Evolutionary conservation across 2,797 vertebrate species (phyloP).

Genomic region (Melanotaenia pygmaea): DNA sequence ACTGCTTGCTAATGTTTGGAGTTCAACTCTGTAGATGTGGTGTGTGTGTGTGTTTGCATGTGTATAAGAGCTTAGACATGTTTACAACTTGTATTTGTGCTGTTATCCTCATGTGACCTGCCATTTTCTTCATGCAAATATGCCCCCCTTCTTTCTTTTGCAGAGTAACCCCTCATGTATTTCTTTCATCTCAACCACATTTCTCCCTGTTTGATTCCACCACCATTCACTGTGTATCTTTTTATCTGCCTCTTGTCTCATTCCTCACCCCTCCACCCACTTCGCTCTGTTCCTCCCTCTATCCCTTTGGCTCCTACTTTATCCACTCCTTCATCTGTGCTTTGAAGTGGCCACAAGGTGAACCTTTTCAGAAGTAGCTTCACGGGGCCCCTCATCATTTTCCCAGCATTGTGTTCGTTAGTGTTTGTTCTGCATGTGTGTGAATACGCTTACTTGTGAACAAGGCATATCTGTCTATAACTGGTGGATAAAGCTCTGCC

Average conservation of each 20-base stretch:
- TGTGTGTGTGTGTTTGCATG: not conserved
- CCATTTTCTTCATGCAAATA: conserved; percentile 12
- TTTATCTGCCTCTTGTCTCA: conserved; percentile 15
- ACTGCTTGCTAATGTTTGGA: conserved; percentile 4
- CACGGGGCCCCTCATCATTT: conserved; percentile 32
- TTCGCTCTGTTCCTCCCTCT: conserved; percentile 34
- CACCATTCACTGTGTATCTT: conserved; percentile 17
- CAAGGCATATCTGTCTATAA: conserved; percentile 49
- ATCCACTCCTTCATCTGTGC: conserved; percentile 45
- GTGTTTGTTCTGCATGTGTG: conserved; percentile 15
- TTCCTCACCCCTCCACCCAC: conserved; percentile 6
- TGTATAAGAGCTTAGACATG: not conserved
- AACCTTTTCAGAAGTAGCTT: conserved; percentile 46
- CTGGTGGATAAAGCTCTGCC: conserved; percentile 40
- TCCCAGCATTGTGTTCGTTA: conserved; percentile 6
- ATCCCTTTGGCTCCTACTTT: conserved; percentile 38
- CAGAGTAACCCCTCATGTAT: conserved; percentile 10
- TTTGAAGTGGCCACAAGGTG: conserved; percentile 65
- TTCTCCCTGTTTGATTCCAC: conserved; percentile 24
- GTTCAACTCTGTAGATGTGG: conserved; percentile 21
- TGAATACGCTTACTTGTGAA: conserved; percentile 12
- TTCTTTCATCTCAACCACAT: conserved; percentile 40
- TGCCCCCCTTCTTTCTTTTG: conserved; percentile 16
- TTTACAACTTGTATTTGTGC: not conserved
- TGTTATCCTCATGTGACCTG: conserved; percentile 10